Evolutionary conservation across 2,113 vertebrate genomes (phyloP), one percentile per base, ranked within the genome.

Genomic region (Festucalex cinctus): DNA sequence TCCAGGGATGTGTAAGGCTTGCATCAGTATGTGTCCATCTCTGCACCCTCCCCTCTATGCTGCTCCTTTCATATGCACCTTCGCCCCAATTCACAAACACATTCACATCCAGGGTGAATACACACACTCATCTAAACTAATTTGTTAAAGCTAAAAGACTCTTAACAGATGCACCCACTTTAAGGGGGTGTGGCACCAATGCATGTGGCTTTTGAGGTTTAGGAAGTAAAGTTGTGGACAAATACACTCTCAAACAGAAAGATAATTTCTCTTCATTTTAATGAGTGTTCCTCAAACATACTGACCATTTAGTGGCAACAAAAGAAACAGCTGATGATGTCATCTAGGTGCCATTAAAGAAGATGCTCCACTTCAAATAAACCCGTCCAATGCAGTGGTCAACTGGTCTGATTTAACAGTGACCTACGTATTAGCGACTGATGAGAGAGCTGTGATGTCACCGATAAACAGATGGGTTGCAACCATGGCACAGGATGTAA

Each of bases 391-490:
- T 1, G 3, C 70, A 0, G 32, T 24, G 66, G 68, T 70, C 76
- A 39, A 77, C 68, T 53, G 63, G 75, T 72, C 75, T 63, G 70
- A 74, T 84, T 77, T 75, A 87, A 70, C 73, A 16, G 74, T 12
- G 67, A 57, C 51, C 77, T 44, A 49, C 1, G 26, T 65, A 60
- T 68, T 72, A 66, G 71, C 62, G 5, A 49, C 57, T 53, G 6
- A 32, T n/a, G 28, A 49, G 43, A 63, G 74, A 77, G 81, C 75
- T 49, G 74, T 78, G 75, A 85, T 86, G 75, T 85, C 85, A 78
- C 78, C 73, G 66, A 85, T 87, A 89, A 90, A 90, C 85, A 90
- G 88, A 90, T 85, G 86, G 74, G 70, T 68, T 68, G 80, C 77
- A 83, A 80, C 76, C 83, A 73, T 35, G 32, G 61, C 24, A 43